Evolutionary conservation across 1,140 invertebrate genomes (phyloP).

Genomic region (Zaprionus capensis): DNA sequence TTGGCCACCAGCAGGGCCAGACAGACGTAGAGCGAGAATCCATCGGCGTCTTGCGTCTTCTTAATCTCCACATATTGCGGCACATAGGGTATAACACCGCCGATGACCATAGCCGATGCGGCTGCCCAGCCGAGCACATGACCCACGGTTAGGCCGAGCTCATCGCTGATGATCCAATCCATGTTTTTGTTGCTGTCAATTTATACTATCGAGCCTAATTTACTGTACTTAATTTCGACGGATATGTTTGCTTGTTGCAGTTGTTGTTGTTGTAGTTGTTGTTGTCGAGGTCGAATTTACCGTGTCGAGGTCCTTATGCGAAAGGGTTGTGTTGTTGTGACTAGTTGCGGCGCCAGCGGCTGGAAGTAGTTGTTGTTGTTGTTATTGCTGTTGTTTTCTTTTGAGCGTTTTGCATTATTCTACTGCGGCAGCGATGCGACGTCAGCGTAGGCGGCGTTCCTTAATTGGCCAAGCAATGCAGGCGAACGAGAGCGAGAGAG

Average conservation of each 20-base stretch:
- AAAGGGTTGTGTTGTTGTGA: slow-evolving; percentile 30
- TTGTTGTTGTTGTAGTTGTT: slow-evolving; percentile 9
- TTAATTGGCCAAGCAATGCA: slow-evolving; percentile 41
- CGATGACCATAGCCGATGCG: slow-evolving; percentile 94
- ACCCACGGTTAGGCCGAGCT: slow-evolving; percentile 87
- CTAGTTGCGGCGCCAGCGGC: slow-evolving; percentile 47
- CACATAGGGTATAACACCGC: slow-evolving; percentile 93
- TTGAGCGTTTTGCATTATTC: slow-evolving; percentile 50
- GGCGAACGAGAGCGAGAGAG: background rate
- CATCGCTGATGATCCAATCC: slow-evolving; percentile 90
- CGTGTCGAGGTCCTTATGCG: slow-evolving; percentile 16
- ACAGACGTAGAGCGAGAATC: slow-evolving; percentile 98
- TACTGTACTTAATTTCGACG: slow-evolving; percentile 52
- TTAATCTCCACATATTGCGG: slow-evolving; percentile 97
- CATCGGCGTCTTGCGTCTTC: slow-evolving; percentile 94
- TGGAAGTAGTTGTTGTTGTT: slow-evolving; percentile 56
- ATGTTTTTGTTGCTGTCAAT: slow-evolving; percentile 44
- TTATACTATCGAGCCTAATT: slow-evolving; percentile 25
- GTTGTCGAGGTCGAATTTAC: slow-evolving; percentile 25
- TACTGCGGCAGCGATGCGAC: slow-evolving; percentile 21
- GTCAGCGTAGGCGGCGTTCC: slow-evolving; percentile 44
- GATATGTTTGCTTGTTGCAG: slow-evolving; percentile 60
- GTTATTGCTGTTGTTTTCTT: slow-evolving; percentile 23
- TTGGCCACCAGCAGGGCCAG: slow-evolving; percentile 97
- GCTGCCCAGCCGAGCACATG: slow-evolving; percentile 89